Conservation (phyloP, 2,797 vertebrate genomes). For the Aulostomus chinensis region DNA sequence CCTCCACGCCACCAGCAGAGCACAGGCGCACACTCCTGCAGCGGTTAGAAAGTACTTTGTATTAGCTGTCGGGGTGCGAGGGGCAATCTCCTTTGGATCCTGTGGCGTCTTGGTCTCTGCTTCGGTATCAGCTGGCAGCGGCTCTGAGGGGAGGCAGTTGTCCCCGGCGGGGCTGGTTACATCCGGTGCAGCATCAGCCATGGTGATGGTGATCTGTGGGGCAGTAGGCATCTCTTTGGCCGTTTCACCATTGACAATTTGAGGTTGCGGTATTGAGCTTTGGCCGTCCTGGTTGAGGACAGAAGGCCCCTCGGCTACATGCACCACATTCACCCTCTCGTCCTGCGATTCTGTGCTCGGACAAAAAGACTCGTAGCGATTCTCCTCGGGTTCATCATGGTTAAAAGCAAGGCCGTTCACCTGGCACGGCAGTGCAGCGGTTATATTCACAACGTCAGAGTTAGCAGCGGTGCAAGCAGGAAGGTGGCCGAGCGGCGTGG, state of each 20-base stretch:
- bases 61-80: neutral
- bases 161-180: neutral
- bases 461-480: neutral
- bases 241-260: slow-evolving; percentile 35
- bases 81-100: slow-evolving; percentile 7
- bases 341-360: slow-evolving; percentile 30
- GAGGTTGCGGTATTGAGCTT: slow-evolving; percentile 9
- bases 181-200: neutral
- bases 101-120: slow-evolving; percentile 1
- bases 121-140: neutral
- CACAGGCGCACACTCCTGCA: slow-evolving; percentile 58
- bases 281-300: slow-evolving; percentile 63
- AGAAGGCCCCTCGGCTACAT: slow-evolving; percentile 50
- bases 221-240: slow-evolving; percentile 9
- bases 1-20: slow-evolving; percentile 70
- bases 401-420: slow-evolving; percentile 32
- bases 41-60: slow-evolving; percentile 58
- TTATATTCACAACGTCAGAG: neutral
- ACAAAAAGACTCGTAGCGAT: slow-evolving; percentile 62
- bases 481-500: neutral
- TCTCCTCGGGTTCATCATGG: slow-evolving; percentile 65
- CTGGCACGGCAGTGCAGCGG: slow-evolving; percentile 13
- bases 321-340: slow-evolving; percentile 30
- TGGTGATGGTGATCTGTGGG: neutral
- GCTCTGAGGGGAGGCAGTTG: slow-evolving; percentile 7